Conservation (phyloP, 2,888 invertebrate species). For the Eumerus sabulonum region DNA sequence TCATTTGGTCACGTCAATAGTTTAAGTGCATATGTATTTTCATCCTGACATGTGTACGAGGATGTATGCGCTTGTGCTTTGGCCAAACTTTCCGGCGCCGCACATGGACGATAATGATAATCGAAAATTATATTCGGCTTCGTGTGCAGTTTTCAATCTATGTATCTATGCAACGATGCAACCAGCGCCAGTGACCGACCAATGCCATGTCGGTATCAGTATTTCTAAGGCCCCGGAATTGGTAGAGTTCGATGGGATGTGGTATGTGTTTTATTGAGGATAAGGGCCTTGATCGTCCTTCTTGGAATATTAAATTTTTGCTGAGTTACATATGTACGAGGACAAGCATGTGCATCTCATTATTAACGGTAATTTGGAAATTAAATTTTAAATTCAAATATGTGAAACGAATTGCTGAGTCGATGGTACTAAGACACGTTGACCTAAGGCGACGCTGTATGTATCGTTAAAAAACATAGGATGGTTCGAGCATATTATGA, state of each 20-base stretch:
- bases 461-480: too few species aligned
- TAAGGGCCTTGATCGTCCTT: slow-evolving; percentile 19
- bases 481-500: too few species aligned
- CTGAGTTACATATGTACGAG: slow-evolving; percentile 21
- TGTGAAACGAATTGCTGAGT: slow-evolving; percentile 1
- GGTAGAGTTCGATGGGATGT: slow-evolving; percentile 1
- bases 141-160: slow-evolving; percentile 25
- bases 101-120: slow-evolving; percentile 15
- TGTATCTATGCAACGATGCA: too few species aligned
- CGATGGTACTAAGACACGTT: too few species aligned
- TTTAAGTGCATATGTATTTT: too few species aligned
- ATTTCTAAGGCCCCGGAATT: slow-evolving; percentile 8
- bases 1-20: too few species aligned
- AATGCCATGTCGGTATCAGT: too few species aligned
- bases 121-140: slow-evolving; percentile 34
- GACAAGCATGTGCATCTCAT: slow-evolving; percentile 33
- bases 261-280: slow-evolving; percentile 3
- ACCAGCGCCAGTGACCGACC: too few species aligned
- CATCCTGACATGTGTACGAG: too few species aligned
- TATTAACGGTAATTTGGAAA: slow-evolving; percentile 41
- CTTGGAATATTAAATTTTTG: slow-evolving; percentile 49
- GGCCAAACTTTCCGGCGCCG: slow-evolving; percentile 4
- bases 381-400: slow-evolving; percentile 48
- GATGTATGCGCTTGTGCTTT: too few species aligned
- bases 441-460: too few species aligned